Evolutionary conservation across 2,888 invertebrate species (phyloP).

Genomic region (Zele albiditarsus): DNA sequence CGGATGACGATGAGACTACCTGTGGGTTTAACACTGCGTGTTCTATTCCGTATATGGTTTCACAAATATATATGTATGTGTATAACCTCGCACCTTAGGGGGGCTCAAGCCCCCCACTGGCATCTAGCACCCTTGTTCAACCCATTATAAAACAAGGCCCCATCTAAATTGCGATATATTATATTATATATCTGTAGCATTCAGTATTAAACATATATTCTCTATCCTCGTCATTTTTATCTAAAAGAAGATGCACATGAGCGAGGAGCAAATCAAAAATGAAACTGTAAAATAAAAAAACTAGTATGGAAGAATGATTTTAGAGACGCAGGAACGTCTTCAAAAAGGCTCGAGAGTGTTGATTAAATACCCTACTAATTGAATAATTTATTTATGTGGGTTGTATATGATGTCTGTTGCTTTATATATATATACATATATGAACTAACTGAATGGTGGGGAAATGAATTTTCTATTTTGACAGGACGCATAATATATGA

Average conservation of each 20-base stretch:
- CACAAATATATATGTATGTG: conserved; percentile 44
- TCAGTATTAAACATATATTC: conserved; percentile 35
- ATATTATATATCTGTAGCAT: conserved; percentile 55
- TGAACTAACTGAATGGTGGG: too few species aligned
- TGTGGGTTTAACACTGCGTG: conserved; percentile 64
- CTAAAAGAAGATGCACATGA: neutral
- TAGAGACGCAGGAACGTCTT: neutral
- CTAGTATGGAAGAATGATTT: neutral
- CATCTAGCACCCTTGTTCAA: conserved; percentile 72
- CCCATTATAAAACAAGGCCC: conserved; percentile 71
- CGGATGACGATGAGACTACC: conserved; percentile 64
- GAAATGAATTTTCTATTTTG: too few species aligned
- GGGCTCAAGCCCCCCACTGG: conserved; percentile 68
- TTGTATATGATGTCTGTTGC: too few species aligned
- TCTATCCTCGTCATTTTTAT: conserved; percentile 1
- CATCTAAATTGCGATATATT: conserved; percentile 66
- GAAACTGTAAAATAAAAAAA: neutral
- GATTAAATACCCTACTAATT: conserved; percentile 66
- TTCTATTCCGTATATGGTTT: conserved; percentile 59
- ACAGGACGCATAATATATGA: too few species aligned
- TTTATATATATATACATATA: too few species aligned
- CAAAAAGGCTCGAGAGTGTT: conserved; percentile 41
- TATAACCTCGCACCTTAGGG: conserved; percentile 67
- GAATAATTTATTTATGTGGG: conserved; percentile 49
- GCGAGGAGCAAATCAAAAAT: too few species aligned